Base-by-base conservation (phyloP, 2,113 vertebrate species). In the Danio rerio region DNA sequence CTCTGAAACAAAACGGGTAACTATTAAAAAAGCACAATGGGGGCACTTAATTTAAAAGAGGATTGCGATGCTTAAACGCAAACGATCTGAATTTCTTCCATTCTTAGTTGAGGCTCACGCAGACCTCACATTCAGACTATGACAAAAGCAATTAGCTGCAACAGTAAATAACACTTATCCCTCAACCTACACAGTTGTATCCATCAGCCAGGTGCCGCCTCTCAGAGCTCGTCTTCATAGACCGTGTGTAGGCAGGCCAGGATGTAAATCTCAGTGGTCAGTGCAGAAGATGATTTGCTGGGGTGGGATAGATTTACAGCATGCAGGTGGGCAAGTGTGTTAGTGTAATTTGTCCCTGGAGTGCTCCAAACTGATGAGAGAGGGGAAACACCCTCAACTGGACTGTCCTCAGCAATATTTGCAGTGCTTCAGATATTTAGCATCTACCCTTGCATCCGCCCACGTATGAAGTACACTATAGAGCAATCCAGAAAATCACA, bases 301-400 rank as follows among this genome's bases (percentile, higher is more conserved):
- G 84, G 69, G 68, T 61, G 84, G 43, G 53, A 81, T 78, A 83
- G 81, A 86, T 86, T 83, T 86, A 86, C 70, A 80, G 76, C 15
- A 43, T 55, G 77, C 62, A 78, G 76, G 76, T 78, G 76, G 76
- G 76, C 61, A 52, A 75, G 74, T 15, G 69, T 75, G 84, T 85
- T 83, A 47, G 80, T 63, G 61, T 83, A 83, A 85, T 85, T 56
- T 75, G 63, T 68, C 76, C 81, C 81, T 31, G 45, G 81, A 83
- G 81, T 59, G 55, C n/a, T 79, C 69, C 52, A 42, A 78, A 61
- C 21, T 74, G 43, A 79, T 56, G 59, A 56, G 84, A 65, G 62
- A 68, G 62, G 18, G 76, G 18, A 68, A 56, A 70, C 76, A 69
- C 69, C 53, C 31, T 69, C 49, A 45, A 52, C 15, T 53, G n/a